phyloP scores from a whole-genome alignment of 1,140 invertebrate genomes.

The Oryctes rhinoceros region DNA sequence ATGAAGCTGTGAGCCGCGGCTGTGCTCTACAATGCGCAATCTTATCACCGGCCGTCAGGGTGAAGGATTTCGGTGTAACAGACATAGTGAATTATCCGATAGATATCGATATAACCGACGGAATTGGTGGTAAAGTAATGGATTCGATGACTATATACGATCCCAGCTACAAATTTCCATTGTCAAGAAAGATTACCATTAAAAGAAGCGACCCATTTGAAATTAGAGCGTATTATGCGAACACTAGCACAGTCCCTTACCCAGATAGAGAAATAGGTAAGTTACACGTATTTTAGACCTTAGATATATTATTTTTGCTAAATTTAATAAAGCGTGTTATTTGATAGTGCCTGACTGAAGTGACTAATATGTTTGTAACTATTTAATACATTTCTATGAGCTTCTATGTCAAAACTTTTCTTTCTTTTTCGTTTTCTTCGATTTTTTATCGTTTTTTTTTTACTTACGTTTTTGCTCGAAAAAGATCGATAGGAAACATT shows the following conservation, averaged over 20 bases:
- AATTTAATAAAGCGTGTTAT: too few species aligned
- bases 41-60: conserved; percentile 94
- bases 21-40: conserved; percentile 98
- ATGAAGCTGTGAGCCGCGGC: conserved; percentile 95
- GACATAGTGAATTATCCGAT: conserved; percentile 86
- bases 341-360: too few species aligned
- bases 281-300: too few species aligned
- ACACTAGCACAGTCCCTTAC: conserved; percentile 75
- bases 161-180: conserved; percentile 88
- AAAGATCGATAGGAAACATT: too few species aligned
- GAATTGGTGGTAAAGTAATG: conserved; percentile 74
- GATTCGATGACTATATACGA: conserved; percentile 68
- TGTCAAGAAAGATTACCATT: conserved; percentile 93
- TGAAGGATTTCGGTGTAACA: conserved; percentile 91
- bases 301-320: not conserved
- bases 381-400: too few species aligned
- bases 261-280: too few species aligned
- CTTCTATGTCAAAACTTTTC: too few species aligned
- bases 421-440: too few species aligned
- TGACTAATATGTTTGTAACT: too few species aligned
- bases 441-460: too few species aligned
- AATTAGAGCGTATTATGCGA: conserved; percentile 83
- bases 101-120: conserved; percentile 83
- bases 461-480: too few species aligned
- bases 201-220: conserved; percentile 88